Evolutionary conservation across 2,797 vertebrate species (phyloP).

Genomic region (Onychomys leucogaster): DNA sequence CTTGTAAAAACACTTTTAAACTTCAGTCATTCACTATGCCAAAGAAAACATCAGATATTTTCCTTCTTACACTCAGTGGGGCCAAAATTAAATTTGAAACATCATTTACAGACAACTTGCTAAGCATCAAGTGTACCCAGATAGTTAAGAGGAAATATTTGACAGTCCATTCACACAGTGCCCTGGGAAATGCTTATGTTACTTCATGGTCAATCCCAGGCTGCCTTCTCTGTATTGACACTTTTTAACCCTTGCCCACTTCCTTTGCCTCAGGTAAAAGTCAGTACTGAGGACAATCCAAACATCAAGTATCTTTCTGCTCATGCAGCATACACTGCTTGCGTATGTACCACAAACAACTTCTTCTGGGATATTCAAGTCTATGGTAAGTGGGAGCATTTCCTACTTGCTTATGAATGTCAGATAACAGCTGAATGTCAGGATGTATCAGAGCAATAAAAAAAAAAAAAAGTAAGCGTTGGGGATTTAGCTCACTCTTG

Average conservation of each 20-base stretch:
- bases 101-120: not conserved
- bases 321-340: not conserved
- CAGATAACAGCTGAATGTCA: not conserved
- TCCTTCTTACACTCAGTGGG: not conserved
- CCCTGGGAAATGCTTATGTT: not conserved
- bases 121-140: not conserved
- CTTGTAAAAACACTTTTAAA: not conserved
- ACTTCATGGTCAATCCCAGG: not conserved
- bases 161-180: not conserved
- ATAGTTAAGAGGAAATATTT: not conserved
- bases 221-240: not conserved
- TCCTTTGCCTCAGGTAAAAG: not conserved
- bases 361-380: not conserved
- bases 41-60: not conserved
- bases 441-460: not conserved
- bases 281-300: not conserved
- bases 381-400: not conserved
- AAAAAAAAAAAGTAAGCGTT: too few relatives aligned
- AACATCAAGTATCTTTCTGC: not conserved
- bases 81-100: not conserved
- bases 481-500: too few relatives aligned
- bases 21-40: not conserved
- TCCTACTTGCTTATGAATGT: not conserved
- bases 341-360: not conserved
- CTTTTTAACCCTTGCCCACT: not conserved